Evolutionary conservation across 1,140 invertebrate species (phyloP).

Genomic region (Drosophila nigromelanica): DNA sequence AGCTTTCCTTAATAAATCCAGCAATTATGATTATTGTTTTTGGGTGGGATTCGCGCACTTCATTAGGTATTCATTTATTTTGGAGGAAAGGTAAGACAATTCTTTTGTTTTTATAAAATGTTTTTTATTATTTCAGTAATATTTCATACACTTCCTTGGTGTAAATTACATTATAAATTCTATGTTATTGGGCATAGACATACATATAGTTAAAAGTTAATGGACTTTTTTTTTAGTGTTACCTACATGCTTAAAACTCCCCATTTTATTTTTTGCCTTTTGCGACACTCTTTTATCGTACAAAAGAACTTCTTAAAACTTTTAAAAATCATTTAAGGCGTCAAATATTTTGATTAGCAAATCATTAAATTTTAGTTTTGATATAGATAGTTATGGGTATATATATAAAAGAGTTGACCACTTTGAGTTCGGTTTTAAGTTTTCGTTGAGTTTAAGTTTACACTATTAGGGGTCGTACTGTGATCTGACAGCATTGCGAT

Average conservation of each 20-base stretch:
- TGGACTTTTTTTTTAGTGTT: constrained; percentile 58
- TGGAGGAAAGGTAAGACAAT: constrained; percentile 5
- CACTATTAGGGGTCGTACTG: constrained; percentile 44
- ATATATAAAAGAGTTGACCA: constrained; percentile 54
- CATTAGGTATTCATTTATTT: constrained; percentile 47
- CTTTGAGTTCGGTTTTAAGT: constrained; percentile 54
- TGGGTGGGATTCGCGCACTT: constrained; percentile 29
- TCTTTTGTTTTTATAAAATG: constrained; percentile 66
- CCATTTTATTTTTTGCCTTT: constrained; percentile 7
- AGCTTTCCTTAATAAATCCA: constrained; percentile 62
- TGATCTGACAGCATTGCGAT: constrained; percentile 10
- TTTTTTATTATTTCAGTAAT: constrained; percentile 59
- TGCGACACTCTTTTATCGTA: background rate
- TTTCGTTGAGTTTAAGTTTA: constrained; percentile 44
- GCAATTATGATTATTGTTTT: constrained; percentile 49
- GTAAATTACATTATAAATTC: constrained; percentile 68
- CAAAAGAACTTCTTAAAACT: constrained; percentile 22
- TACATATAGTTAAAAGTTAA: constrained; percentile 30
- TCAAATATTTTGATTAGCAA: constrained; percentile 67
- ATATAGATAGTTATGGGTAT: constrained; percentile 24
- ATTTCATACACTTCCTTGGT: constrained; percentile 55
- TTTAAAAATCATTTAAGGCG: constrained; percentile 58
- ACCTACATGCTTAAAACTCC: constrained; percentile 47
- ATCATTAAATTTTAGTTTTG: constrained; percentile 19
- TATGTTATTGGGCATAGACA: constrained; percentile 35